These are phyloP conservation scores for Acropora yongei DNA, from an alignment of 64 coral and sea anemone species.

Conservation along the genomic window DNA sequence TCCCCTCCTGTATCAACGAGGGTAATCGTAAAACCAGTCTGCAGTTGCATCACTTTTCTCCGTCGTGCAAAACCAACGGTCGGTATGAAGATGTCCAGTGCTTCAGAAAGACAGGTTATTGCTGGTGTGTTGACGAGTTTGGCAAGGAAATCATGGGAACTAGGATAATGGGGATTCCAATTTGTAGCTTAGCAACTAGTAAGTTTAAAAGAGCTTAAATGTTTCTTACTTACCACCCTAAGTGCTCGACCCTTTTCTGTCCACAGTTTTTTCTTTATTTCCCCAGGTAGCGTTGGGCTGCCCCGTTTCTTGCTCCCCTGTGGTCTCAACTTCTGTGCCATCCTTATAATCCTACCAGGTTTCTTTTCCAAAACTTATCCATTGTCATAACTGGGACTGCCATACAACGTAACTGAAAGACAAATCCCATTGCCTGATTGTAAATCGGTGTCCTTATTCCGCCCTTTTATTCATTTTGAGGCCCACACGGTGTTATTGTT, in stretches of 20 bases:
- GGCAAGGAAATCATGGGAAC: slow-evolving; percentile 30
- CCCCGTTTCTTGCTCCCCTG: too few relatives aligned
- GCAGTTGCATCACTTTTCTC: slow-evolving; percentile 20
- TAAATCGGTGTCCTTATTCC: too few relatives aligned
- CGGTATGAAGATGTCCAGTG: slow-evolving; percentile 57
- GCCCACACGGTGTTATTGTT: too few relatives aligned
- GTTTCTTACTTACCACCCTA: too few relatives aligned
- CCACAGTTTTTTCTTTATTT: background rate
- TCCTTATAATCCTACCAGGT: too few relatives aligned
- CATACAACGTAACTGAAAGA: too few relatives aligned
- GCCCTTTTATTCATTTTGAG: too few relatives aligned
- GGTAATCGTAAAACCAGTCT: background rate
- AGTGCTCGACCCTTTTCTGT: too few relatives aligned
- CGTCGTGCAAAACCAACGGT: slow-evolving; percentile 36
- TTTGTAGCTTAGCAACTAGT: slow-evolving; percentile 48
- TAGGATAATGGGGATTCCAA: slow-evolving; percentile 35
- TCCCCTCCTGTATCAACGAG: slow-evolving; percentile 41
- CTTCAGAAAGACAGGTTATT: slow-evolving; percentile 37
- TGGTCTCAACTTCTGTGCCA: too few relatives aligned
- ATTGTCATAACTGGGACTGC: too few relatives aligned
- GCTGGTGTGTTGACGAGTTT: slow-evolving; percentile 66
- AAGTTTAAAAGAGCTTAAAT: background rate
- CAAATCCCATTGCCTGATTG: too few relatives aligned
- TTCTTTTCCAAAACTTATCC: too few relatives aligned
- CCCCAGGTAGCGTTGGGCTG: background rate